A percentile compares a stretch with the other conserved stretches of the same genome.
These are phyloP conservation scores for Synaphobranchus kaupii DNA, from an alignment of 2,797 vertebrate species.

Conservation along the genomic window DNA sequence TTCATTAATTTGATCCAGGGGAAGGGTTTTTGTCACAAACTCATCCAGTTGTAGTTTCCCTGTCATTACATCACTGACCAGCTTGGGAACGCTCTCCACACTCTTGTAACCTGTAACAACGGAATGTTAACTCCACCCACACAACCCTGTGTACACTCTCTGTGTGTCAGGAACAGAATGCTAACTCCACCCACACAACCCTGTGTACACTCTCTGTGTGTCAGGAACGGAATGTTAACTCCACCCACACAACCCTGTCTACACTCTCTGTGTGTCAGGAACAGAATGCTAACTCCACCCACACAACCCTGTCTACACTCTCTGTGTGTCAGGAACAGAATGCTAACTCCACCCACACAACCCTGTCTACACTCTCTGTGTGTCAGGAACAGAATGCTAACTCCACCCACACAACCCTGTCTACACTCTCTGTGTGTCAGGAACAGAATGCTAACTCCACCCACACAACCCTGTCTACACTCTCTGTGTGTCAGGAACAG, in stretches of 20 bases:
- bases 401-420: constrained; percentile 71
- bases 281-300: constrained; percentile 57
- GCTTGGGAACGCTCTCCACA: constrained; percentile 70
- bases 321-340: constrained; percentile 60
- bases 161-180: neutral
- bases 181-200: constrained; percentile 67
- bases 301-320: constrained; percentile 70
- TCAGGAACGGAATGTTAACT: neutral
- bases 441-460: constrained; percentile 63
- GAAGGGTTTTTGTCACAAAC: constrained; percentile 82
- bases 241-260: neutral
- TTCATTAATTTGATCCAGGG: constrained; percentile 77
- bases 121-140: neutral
- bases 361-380: constrained; percentile 65
- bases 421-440: constrained; percentile 60
- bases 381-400: constrained; percentile 56
- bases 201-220: constrained; percentile 71
- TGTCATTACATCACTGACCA: constrained; percentile 80
- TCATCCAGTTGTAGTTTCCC: constrained; percentile 83
- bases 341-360: constrained; percentile 69
- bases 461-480: constrained; percentile 67
- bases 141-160: neutral
- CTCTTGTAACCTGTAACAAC: constrained; percentile 71
- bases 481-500: constrained; percentile 63
- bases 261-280: constrained; percentile 33